Conservation (phyloP, 2,888 invertebrate genomes). For the Agrochola circellaris region DNA sequence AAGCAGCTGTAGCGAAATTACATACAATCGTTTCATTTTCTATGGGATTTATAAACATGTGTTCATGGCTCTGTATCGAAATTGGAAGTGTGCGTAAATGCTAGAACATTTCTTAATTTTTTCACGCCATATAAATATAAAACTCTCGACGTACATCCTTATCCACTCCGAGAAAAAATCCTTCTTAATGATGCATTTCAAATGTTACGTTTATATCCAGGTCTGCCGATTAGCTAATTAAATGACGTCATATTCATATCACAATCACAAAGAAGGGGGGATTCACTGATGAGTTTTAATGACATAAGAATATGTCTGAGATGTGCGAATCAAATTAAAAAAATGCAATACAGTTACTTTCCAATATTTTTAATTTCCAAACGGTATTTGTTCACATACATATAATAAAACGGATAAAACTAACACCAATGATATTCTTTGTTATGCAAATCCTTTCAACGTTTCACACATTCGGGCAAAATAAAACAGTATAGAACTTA, state of each 20-base stretch:
- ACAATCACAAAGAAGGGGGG: background rate
- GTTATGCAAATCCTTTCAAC: slow-evolving; percentile 40
- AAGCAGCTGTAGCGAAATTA: background rate
- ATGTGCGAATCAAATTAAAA: background rate
- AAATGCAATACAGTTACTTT: slow-evolving; percentile 9
- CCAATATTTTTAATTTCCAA: slow-evolving; percentile 17
- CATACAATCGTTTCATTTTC: slow-evolving; percentile 12
- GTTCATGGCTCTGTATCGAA: background rate
- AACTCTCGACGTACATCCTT: too few relatives aligned
- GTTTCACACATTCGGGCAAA: slow-evolving; percentile 27
- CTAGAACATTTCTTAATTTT: background rate
- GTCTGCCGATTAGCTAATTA: background rate
- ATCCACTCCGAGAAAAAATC: background rate
- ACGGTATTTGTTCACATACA: slow-evolving; percentile 7
- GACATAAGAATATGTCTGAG: background rate
- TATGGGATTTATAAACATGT: background rate
- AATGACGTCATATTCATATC: background rate
- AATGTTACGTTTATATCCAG: background rate
- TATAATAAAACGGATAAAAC: slow-evolving; percentile 10
- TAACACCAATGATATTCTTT: slow-evolving; percentile 26
- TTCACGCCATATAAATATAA: background rate
- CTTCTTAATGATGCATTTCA: background rate
- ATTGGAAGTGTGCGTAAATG: background rate
- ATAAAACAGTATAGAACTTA: slow-evolving; percentile 11
- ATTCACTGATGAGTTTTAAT: background rate